Evolutionary conservation across 1,140 invertebrate genomes (phyloP).

Genomic region (Diorhabda sublineata): DNA sequence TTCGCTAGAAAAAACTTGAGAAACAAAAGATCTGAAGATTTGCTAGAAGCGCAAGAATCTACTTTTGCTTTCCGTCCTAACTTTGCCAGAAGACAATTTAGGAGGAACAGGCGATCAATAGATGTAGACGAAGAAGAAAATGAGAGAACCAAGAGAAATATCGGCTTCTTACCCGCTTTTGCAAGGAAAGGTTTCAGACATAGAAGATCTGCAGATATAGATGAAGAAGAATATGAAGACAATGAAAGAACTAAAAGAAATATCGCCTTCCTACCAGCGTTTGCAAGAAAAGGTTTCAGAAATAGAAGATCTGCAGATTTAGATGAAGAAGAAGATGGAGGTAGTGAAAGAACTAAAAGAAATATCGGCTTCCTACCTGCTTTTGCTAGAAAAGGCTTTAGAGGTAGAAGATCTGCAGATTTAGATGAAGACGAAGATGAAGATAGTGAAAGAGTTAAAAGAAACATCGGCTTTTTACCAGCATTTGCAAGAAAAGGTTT

Average conservation of each 20-base stretch:
- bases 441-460: neutral
- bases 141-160: slow-evolving; percentile 12
- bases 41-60: neutral
- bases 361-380: slow-evolving; percentile 24
- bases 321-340: slow-evolving; percentile 21
- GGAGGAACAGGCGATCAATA: slow-evolving; percentile 15
- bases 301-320: neutral
- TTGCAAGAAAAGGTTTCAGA: slow-evolving; percentile 20
- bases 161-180: slow-evolving; percentile 24
- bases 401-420: slow-evolving; percentile 5
- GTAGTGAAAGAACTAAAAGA: slow-evolving; percentile 20
- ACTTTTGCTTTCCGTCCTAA: slow-evolving; percentile 8
- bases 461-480: neutral
- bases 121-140: slow-evolving; percentile 16
- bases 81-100: slow-evolving; percentile 12
- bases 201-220: slow-evolving; percentile 19
- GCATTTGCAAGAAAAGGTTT: slow-evolving; percentile 22
- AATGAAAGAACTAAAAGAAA: slow-evolving; percentile 21
- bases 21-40: neutral
- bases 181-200: slow-evolving; percentile 22
- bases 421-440: slow-evolving; percentile 10
- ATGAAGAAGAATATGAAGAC: slow-evolving; percentile 21
- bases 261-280: slow-evolving; percentile 25
- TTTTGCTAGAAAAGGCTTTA: slow-evolving; percentile 22
- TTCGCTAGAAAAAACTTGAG: slow-evolving; percentile 5